Evolutionary conservation across 2,113 vertebrate species (phyloP).

Genomic region (Pteronura brasiliensis): DNA sequence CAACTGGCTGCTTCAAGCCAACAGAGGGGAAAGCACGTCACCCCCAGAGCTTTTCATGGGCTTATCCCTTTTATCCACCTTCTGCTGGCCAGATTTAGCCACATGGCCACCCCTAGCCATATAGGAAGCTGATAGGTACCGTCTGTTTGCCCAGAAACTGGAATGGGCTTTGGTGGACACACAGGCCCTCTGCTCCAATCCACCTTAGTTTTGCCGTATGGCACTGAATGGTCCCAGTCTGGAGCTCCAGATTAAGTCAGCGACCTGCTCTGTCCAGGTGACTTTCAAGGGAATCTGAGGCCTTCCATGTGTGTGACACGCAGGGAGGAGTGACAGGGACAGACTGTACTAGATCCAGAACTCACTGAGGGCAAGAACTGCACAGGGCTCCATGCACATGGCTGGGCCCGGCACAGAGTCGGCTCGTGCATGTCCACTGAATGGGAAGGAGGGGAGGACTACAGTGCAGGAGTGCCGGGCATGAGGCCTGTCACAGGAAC

Average conservation of each 20-base stretch:
- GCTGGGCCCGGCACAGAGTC: not conserved
- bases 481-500: not conserved
- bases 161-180: not conserved
- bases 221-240: not conserved
- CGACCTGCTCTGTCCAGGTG: not conserved
- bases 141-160: not conserved
- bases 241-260: not conserved
- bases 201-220: not conserved
- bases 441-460: not conserved
- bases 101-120: not conserved
- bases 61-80: not conserved
- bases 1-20: not conserved
- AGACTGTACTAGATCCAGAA: not conserved
- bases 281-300: not conserved
- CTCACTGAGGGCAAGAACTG: not conserved
- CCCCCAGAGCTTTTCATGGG: not conserved
- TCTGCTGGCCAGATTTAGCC: not conserved
- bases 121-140: not conserved
- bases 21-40: rapidly evolving
- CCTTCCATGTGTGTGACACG: not conserved
- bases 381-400: rapidly evolving
- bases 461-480: no score
- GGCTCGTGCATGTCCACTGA: rapidly evolving
- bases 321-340: not conserved
- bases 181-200: not conserved